A percentile compares a stretch with the other conserved stretches of the same genome.
Evolutionary conservation across 1,140 invertebrate species (phyloP).

Genomic region (Liolophura sinensis): DNA sequence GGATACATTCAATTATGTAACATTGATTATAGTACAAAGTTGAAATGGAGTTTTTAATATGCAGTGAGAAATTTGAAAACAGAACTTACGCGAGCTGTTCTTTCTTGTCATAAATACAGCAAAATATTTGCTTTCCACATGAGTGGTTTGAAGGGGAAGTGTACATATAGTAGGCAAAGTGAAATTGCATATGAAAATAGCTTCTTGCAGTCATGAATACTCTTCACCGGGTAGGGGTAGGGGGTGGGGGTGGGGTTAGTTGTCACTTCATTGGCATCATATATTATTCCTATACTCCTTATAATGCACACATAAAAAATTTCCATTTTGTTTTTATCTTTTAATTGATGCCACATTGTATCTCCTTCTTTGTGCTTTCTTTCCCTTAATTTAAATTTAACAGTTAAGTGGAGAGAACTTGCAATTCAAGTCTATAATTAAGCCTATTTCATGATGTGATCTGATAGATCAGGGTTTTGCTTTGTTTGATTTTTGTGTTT

Average conservation of each 20-base stretch:
- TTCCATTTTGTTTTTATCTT: too few species aligned
- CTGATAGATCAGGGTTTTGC: constrained; percentile 6
- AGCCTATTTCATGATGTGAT: constrained; percentile 5
- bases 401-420: neutral
- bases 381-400: constrained; percentile 6
- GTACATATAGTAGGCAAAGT: too few species aligned
- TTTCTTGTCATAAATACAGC: neutral
- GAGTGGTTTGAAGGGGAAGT: too few species aligned
- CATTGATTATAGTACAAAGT: neutral
- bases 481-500: neutral
- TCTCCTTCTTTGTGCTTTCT: neutral
- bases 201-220: too few species aligned
- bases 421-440: neutral
- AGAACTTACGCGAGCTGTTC: neutral
- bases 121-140: too few species aligned
- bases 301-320: too few species aligned
- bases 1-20: neutral
- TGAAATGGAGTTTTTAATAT: neutral
- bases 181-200: too few species aligned
- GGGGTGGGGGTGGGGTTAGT: too few species aligned
- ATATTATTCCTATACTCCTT: too few species aligned
- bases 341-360: too few species aligned
- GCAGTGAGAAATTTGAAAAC: neutral
- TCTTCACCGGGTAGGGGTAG: too few species aligned
- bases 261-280: too few species aligned